Evolutionary conservation across 2,113 vertebrate species (phyloP).

Genomic region (Seriola rivoliana): DNA sequence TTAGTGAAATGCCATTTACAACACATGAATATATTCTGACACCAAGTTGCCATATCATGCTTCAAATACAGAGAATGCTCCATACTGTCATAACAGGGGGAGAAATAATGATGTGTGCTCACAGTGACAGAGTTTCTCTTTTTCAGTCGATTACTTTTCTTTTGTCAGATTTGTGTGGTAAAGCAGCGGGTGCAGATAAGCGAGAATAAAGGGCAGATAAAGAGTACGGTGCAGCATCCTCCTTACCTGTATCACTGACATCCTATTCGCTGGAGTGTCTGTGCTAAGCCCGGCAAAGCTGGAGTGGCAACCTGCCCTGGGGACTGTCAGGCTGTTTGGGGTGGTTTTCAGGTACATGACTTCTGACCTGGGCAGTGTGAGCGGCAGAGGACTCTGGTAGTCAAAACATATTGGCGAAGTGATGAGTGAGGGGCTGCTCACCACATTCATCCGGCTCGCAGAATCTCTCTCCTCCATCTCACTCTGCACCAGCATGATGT

Average conservation of each 20-base stretch:
- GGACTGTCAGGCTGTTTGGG: slow-evolving; percentile 97
- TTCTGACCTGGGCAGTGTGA: slow-evolving; percentile 98
- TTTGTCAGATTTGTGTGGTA: slow-evolving; percentile 75
- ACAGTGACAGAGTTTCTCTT: slow-evolving; percentile 57
- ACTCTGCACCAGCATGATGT: slow-evolving; percentile 99
- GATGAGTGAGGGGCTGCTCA: slow-evolving; percentile 98
- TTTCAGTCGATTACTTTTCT: slow-evolving; percentile 71
- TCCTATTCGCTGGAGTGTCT: slow-evolving; percentile 95
- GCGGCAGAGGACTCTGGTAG: slow-evolving; percentile 98
- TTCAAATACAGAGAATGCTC: slow-evolving; percentile 48
- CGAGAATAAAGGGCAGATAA: slow-evolving; percentile 74
- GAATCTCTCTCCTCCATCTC: slow-evolving; percentile 98
- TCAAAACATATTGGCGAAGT: slow-evolving; percentile 99
- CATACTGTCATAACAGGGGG: slow-evolving; percentile 28
- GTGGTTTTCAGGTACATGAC: slow-evolving; percentile 99
- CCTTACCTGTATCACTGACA: slow-evolving; percentile 99
- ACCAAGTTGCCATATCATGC: slow-evolving; percentile 49
- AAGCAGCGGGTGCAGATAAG: slow-evolving; percentile 74
- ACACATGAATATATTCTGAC: slow-evolving; percentile 30
- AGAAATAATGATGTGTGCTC: slow-evolving; percentile 61
- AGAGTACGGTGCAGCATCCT: slow-evolving; percentile 60
- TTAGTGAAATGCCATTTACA: slow-evolving; percentile 50
- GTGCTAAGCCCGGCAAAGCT: slow-evolving; percentile 96
- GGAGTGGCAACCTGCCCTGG: slow-evolving; percentile 97
- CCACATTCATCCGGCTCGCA: slow-evolving; percentile 99